A percentile compares a stretch with the other conserved stretches of the same genome.
Conservation (phyloP, 2,797 vertebrate genomes). For the Sternarchorhynchus goeldii region DNA sequence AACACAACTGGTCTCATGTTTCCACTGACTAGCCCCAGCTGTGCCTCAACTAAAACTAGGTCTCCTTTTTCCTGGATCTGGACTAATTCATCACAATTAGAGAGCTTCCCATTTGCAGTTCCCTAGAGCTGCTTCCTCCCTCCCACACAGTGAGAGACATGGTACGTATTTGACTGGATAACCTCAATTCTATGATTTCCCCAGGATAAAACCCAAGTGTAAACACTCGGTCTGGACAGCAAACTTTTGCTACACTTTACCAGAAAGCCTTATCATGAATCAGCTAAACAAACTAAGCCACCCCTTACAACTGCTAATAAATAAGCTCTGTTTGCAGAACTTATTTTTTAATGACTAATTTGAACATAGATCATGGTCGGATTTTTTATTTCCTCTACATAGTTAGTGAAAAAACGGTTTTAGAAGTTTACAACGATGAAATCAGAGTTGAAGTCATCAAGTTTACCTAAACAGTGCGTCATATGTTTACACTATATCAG, state of each 20-base stretch:
- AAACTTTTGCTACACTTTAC: conserved; percentile 48
- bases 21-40: conserved; percentile 62
- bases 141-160: conserved; percentile 41
- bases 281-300: conserved; percentile 40
- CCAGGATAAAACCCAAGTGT: conserved; percentile 22
- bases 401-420: conserved; percentile 30
- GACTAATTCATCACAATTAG: conserved; percentile 60
- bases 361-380: conserved; percentile 28
- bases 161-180: conserved; percentile 29
- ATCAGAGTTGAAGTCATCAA: conserved; percentile 27
- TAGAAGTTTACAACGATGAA: conserved; percentile 38
- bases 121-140: conserved; percentile 42
- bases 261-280: conserved; percentile 38
- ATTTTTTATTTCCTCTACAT: conserved; percentile 12
- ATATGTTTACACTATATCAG: conserved; percentile 32
- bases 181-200: conserved; percentile 44
- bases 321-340: not conserved
- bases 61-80: conserved; percentile 46
- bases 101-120: conserved; percentile 51
- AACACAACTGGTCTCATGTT: conserved; percentile 54
- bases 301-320: conserved; percentile 6
- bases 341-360: conserved; percentile 40
- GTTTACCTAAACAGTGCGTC: conserved; percentile 41
- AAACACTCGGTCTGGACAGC: conserved; percentile 12
- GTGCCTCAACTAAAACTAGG: conserved; percentile 54